These are phyloP conservation scores for Camelus dromedarius DNA, from an alignment of 2,113 vertebrate species.

Conservation along the genomic window DNA sequence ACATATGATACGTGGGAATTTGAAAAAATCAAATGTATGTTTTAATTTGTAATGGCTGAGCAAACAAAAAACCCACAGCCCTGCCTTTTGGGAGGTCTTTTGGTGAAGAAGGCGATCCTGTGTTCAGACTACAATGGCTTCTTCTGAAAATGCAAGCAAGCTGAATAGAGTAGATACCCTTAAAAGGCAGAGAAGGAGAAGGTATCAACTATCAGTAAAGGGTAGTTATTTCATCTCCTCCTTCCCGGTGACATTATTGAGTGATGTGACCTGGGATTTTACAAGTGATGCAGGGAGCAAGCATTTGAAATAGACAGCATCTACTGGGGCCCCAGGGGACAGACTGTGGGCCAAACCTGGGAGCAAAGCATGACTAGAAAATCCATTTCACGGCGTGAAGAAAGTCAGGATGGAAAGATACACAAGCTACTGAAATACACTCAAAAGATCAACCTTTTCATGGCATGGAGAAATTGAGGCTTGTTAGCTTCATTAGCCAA, in stretches of 20 bases:
- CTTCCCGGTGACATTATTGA: neutral
- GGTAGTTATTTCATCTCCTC: neutral
- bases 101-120: neutral
- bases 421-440: neutral
- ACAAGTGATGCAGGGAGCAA: neutral
- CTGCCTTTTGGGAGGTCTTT: fast-evolving
- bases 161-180: neutral
- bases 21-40: neutral
- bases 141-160: neutral
- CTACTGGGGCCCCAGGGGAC: neutral
- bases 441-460: neutral
- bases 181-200: neutral
- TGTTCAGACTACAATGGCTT: neutral
- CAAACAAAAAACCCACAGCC: neutral
- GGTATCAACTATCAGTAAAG: neutral
- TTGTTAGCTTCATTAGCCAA: neutral
- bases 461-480: neutral
- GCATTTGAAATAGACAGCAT: neutral
- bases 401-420: neutral
- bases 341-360: neutral
- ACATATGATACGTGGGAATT: neutral
- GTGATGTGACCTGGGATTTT: neutral
- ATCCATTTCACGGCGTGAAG: neutral
- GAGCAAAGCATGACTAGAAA: neutral
- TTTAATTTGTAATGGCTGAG: neutral